phyloP scores from a whole-genome alignment of 2,888 invertebrate genomes.

The Clivina fossor region DNA sequence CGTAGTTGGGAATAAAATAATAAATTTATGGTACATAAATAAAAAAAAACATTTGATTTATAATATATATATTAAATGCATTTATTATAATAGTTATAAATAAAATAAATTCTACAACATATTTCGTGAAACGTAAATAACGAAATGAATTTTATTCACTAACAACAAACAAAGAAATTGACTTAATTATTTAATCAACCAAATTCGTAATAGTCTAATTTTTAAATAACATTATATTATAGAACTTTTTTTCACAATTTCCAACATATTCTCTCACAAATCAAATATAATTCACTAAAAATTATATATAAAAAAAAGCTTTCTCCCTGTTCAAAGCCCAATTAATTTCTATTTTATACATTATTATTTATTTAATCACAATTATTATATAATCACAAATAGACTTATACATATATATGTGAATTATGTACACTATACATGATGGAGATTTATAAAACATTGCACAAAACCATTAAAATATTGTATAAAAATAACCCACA shows the following conservation, averaged over 20 bases:
- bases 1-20: too few relatives aligned
- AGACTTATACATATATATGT: conserved; percentile 12
- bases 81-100: conserved; percentile 4
- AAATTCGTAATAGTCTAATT: neutral
- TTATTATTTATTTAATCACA: conserved; percentile 27
- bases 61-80: conserved; percentile 14
- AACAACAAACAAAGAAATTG: conserved; percentile 7
- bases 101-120: conserved; percentile 8
- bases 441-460: conserved; percentile 25
- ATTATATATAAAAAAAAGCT: conserved; percentile 1
- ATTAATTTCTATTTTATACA: conserved; percentile 12
- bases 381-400: conserved; percentile 34
- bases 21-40: too few relatives aligned
- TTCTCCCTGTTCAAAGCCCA: conserved; percentile 7
- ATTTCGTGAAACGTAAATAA: conserved; percentile 8
- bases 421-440: conserved; percentile 33
- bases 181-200: neutral
- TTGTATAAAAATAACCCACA: conserved; percentile 31
- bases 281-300: neutral
- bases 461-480: conserved; percentile 31
- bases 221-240: neutral
- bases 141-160: conserved; percentile 6
- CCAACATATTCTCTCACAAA: neutral
- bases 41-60: too few relatives aligned
- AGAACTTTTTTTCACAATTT: neutral